Conservation (phyloP, 2,888 invertebrate genomes). For the Drosophila flavopinicola region DNA sequence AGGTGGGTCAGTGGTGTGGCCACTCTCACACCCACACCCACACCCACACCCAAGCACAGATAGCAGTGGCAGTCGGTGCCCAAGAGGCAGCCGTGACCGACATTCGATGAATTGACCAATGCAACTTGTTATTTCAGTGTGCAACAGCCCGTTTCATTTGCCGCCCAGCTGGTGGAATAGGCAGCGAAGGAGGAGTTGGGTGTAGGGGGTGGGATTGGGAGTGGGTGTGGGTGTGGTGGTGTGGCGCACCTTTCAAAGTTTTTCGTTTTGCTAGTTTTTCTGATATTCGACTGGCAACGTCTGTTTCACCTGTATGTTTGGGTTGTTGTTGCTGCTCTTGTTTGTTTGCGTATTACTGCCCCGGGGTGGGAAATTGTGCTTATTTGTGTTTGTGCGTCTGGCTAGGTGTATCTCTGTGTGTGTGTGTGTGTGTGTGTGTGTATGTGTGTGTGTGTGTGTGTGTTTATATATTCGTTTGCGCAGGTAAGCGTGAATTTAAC, state of each 20-base stretch:
- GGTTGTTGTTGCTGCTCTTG: slow-evolving; percentile 41
- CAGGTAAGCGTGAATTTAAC: slow-evolving; percentile 57
- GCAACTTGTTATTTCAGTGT: slow-evolving; percentile 77
- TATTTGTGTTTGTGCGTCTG: slow-evolving; percentile 38
- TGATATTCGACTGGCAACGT: slow-evolving; percentile 54
- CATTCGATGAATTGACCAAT: slow-evolving; percentile 78
- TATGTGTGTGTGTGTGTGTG: slow-evolving; percentile 17
- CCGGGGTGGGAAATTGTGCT: slow-evolving; percentile 54
- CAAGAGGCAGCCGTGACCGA: slow-evolving; percentile 68
- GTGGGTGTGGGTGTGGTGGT: not conserved
- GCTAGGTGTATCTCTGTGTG: slow-evolving; percentile 11
- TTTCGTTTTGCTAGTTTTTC: slow-evolving; percentile 45
- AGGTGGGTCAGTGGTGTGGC: not conserved
- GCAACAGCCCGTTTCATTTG: slow-evolving; percentile 75
- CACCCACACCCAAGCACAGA: not conserved
- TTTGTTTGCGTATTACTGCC: slow-evolving; percentile 69
- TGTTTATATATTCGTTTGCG: slow-evolving; percentile 28
- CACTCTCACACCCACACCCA: not conserved
- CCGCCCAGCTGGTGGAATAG: slow-evolving; percentile 23
- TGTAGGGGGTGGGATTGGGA: not conserved
- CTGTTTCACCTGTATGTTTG: slow-evolving; percentile 57
- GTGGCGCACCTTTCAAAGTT: slow-evolving; percentile 43
- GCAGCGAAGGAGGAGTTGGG: not conserved
- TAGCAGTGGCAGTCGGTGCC: slow-evolving; percentile 11
- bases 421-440: slow-evolving; percentile 14